Percentiles rank a stretch among this genome's conserved stretches.
These are phyloP conservation scores for Geococcyx californianus DNA, from an alignment of 2,113 vertebrate species.

Conservation along the genomic window DNA sequence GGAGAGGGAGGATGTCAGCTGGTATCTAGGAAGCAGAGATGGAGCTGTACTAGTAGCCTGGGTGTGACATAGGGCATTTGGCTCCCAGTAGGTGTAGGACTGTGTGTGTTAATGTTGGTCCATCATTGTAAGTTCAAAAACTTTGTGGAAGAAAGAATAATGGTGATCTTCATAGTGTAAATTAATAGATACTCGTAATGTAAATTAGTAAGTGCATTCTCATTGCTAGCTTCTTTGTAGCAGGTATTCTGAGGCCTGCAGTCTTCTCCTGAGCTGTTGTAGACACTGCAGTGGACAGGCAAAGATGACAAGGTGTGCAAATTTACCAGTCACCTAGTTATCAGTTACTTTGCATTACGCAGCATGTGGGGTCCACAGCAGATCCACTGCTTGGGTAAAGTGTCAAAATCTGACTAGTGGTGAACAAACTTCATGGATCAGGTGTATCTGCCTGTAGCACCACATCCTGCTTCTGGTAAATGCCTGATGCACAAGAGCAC, in stretches of 20 bases:
- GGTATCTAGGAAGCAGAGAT: neutral
- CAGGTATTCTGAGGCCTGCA: neutral
- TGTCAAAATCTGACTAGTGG: neutral
- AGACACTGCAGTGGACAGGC: neutral
- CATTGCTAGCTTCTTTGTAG: neutral
- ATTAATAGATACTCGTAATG: neutral
- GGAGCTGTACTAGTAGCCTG: neutral
- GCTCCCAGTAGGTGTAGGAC: neutral
- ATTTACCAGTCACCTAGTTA: neutral
- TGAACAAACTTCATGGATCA: neutral
- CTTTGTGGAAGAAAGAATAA: neutral
- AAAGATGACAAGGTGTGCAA: neutral
- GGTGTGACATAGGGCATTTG: neutral
- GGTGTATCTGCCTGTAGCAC: neutral
- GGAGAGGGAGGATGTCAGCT: neutral
- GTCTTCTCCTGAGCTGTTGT: neutral
- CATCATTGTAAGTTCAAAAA: neutral
- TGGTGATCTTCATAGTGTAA: neutral
- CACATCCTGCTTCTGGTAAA: neutral
- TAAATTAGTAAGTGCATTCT: neutral
- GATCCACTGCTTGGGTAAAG: fast-evolving
- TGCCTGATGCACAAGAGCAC: neutral
- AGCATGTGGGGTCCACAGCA: neutral
- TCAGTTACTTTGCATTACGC: neutral
- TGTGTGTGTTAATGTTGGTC: neutral